phyloP scores from a whole-genome alignment of 2,888 invertebrate genomes.

The Peribatodes rhomboidaria region DNA sequence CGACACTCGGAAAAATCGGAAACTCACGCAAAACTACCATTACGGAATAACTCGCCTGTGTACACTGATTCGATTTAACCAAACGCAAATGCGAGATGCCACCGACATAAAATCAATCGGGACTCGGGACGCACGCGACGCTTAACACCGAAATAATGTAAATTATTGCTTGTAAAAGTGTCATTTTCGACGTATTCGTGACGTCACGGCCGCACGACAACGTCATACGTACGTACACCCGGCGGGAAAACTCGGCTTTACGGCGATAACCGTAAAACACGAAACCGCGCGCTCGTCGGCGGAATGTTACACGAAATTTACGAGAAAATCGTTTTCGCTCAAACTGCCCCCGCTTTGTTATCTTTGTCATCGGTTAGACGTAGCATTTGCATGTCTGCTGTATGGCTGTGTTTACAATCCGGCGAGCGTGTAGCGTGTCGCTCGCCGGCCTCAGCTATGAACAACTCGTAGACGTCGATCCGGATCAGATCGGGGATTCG shows the following conservation, averaged over 20 bases:
- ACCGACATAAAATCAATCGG: slow-evolving; percentile 85
- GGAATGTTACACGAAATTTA: slow-evolving; percentile 57
- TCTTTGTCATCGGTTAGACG: slow-evolving; percentile 75
- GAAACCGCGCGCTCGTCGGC: slow-evolving; percentile 49
- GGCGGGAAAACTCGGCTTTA: slow-evolving; percentile 57
- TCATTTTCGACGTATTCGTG: slow-evolving; percentile 84
- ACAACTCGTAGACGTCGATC: slow-evolving; percentile 62
- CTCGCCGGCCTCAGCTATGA: slow-evolving; percentile 46
- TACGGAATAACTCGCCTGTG: slow-evolving; percentile 81
- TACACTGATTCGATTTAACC: slow-evolving; percentile 83
- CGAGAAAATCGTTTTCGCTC: slow-evolving; percentile 70
- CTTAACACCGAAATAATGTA: slow-evolving; percentile 84
- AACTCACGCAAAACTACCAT: slow-evolving; percentile 81
- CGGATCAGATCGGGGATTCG: slow-evolving; percentile 72
- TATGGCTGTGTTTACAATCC: slow-evolving; percentile 32
- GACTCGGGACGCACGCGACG: slow-evolving; percentile 82
- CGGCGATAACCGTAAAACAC: slow-evolving; percentile 48
- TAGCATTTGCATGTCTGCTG: slow-evolving; percentile 69
- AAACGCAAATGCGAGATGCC: slow-evolving; percentile 81
- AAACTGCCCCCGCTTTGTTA: slow-evolving; percentile 75
- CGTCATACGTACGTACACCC: slow-evolving; percentile 51
- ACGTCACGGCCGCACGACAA: slow-evolving; percentile 70
- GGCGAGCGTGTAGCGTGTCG: slow-evolving; percentile 42
- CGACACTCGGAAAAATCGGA: slow-evolving; percentile 61
- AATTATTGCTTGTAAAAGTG: slow-evolving; percentile 86